These are phyloP conservation scores for Huso huso DNA, from an alignment of 2,797 vertebrate genomes.

Conservation along the genomic window DNA sequence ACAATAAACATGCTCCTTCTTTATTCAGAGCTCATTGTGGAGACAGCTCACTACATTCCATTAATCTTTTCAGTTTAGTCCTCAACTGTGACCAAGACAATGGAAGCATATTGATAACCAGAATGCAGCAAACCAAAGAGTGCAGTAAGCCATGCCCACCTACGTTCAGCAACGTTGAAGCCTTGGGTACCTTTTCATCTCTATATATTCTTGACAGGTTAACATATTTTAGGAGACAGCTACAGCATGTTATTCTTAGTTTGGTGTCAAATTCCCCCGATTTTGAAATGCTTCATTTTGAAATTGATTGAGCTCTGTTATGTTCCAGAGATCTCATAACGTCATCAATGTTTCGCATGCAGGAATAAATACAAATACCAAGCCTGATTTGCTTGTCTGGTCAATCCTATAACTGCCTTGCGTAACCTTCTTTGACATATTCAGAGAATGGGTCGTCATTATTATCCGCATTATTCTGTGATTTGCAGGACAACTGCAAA, in stretches of 20 bases:
- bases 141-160: conserved; percentile 27
- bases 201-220: conserved; percentile 16
- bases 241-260: conserved; percentile 10
- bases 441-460: no score
- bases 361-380: conserved; percentile 2
- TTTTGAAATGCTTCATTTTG: conserved; percentile 16
- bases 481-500: no score
- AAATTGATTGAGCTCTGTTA: conserved; percentile 6
- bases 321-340: conserved; percentile 1
- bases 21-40: no score
- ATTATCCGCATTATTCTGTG: no score
- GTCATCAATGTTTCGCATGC: not conserved
- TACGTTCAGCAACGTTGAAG: conserved; percentile 27
- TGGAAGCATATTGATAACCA: conserved; percentile 45
- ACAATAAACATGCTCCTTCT: no score
- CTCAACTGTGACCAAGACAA: conserved; percentile 41
- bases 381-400: conserved; percentile 17
- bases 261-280: conserved; percentile 9
- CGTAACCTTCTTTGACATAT: conserved; percentile 11
- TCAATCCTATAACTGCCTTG: conserved; percentile 16
- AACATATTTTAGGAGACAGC: not conserved
- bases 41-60: conserved; percentile 24
- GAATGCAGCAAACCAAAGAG: conserved; percentile 23
- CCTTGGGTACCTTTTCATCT: conserved; percentile 32
- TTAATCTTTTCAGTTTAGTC: conserved; percentile 32